Evolutionary conservation across 2,797 vertebrate genomes (phyloP).

Genomic region (Phrynocephalus forsythii): DNA sequence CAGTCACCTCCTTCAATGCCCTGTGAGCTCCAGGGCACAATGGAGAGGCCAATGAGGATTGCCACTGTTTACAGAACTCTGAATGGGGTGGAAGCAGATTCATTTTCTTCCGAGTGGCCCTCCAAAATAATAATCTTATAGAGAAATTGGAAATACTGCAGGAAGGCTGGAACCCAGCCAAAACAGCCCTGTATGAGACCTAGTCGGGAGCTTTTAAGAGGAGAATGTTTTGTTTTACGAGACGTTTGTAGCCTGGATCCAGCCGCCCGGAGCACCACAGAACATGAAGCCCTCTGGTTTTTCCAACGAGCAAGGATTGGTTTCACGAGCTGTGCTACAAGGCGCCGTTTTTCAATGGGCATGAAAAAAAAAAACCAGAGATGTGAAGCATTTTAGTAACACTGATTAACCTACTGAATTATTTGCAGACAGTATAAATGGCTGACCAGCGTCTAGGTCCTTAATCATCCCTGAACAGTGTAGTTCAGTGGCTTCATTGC

Average conservation of each 20-base stretch:
- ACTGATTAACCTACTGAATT: too few relatives aligned
- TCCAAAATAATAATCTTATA: background rate
- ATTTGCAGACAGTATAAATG: too few relatives aligned
- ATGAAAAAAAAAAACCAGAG: too few relatives aligned
- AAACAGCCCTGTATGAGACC: background rate
- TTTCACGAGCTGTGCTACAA: background rate
- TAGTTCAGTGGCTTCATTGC: too few relatives aligned
- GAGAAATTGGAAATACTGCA: background rate
- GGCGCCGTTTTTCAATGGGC: background rate
- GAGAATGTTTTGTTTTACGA: too few relatives aligned
- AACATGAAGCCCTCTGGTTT: background rate
- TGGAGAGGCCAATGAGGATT: accelerated
- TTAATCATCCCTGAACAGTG: too few relatives aligned
- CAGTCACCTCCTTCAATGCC: too few relatives aligned
- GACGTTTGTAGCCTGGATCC: background rate
- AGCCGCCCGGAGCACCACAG: background rate
- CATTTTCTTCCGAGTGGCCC: background rate
- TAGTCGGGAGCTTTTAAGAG: background rate
- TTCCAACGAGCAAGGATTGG: background rate
- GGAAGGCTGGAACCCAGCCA: background rate
- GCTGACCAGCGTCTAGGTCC: too few relatives aligned
- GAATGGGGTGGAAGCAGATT: background rate
- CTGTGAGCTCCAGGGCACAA: too few relatives aligned
- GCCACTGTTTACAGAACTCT: background rate
- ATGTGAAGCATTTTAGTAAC: background rate